Conservation (phyloP, 2,797 vertebrate genomes). For the Phalanger gymnotis region DNA sequence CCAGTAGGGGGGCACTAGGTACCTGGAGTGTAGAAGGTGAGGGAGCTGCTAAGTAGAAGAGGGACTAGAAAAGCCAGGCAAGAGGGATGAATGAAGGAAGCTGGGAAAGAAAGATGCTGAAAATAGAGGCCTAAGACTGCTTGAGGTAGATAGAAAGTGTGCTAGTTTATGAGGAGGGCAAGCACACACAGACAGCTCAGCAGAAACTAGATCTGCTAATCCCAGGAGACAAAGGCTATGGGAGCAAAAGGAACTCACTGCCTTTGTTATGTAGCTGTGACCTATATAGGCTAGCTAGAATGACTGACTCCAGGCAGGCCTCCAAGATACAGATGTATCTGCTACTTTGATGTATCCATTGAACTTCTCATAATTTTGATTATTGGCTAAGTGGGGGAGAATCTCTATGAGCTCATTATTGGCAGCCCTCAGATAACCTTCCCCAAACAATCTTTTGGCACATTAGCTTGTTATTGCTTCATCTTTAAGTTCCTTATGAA, state of each 20-base stretch:
- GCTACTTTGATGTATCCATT: constrained; percentile 23
- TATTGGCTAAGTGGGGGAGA: constrained; percentile 17
- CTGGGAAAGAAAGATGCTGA: not conserved
- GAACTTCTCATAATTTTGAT: constrained; percentile 16
- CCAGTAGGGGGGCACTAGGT: not conserved
- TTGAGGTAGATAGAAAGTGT: not conserved
- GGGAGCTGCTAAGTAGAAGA: not conserved
- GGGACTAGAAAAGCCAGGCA: not conserved
- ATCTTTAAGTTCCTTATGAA: constrained; percentile 19
- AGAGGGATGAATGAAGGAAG: not conserved
- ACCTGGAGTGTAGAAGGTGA: no score
- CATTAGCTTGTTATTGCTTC: not conserved
- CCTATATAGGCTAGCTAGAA: not conserved
- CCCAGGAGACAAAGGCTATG: not conserved
- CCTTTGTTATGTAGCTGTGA: not conserved
- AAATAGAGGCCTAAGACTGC: not conserved
- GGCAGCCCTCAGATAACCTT: not conserved
- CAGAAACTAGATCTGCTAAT: not conserved
- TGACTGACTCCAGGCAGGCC: not conserved
- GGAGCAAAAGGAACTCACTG: not conserved
- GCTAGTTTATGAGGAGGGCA: not conserved
- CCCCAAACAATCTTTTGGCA: not conserved
- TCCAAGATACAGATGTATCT: not conserved
- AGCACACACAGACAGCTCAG: not conserved
- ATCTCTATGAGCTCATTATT: not conserved